Conservation (phyloP, 2,888 invertebrate species). For the Unio pictorum region DNA sequence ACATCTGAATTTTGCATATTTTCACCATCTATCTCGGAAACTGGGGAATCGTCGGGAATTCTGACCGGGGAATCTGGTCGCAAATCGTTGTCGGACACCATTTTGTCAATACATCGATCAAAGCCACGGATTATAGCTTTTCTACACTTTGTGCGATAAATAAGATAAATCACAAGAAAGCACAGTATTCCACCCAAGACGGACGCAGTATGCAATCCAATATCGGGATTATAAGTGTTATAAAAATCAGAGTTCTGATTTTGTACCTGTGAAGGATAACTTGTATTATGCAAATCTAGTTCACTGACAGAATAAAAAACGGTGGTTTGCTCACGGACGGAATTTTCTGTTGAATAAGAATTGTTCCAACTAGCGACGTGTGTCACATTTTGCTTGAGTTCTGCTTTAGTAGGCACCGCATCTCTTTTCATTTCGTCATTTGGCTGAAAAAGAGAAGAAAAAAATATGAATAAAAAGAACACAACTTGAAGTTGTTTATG, state of each 20-base stretch:
- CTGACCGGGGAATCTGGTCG: slow-evolving; percentile 25
- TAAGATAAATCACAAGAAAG: slow-evolving; percentile 48
- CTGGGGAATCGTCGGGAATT: slow-evolving; percentile 1
- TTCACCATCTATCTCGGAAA: slow-evolving; percentile 6
- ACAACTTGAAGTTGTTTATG: too few relatives aligned
- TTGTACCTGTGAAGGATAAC: too few relatives aligned
- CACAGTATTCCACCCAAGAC: slow-evolving; percentile 53
- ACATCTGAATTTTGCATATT: slow-evolving; percentile 1
- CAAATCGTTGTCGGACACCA: slow-evolving; percentile 7
- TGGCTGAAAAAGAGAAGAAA: slow-evolving; percentile 33
- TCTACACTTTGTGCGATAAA: slow-evolving; percentile 46
- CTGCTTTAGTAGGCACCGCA: slow-evolving; percentile 22
- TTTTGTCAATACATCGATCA: slow-evolving; percentile 28
- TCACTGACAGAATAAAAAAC: too few relatives aligned
- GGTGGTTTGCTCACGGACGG: too few relatives aligned
- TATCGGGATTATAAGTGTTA: slow-evolving; percentile 48
- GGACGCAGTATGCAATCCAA: slow-evolving; percentile 54
- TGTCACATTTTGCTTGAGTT: slow-evolving; percentile 26
- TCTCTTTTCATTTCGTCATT: slow-evolving; percentile 57
- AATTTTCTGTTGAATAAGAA: too few relatives aligned
- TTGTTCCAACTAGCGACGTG: too few relatives aligned
- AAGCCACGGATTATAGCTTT: slow-evolving; percentile 24
- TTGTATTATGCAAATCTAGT: too few relatives aligned
- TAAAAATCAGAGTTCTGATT: slow-evolving; percentile 27
- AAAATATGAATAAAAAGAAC: background rate